These are phyloP conservation scores for Xenopus borealis DNA, from an alignment of 2,113 vertebrate genomes.

Conservation along the genomic window DNA sequence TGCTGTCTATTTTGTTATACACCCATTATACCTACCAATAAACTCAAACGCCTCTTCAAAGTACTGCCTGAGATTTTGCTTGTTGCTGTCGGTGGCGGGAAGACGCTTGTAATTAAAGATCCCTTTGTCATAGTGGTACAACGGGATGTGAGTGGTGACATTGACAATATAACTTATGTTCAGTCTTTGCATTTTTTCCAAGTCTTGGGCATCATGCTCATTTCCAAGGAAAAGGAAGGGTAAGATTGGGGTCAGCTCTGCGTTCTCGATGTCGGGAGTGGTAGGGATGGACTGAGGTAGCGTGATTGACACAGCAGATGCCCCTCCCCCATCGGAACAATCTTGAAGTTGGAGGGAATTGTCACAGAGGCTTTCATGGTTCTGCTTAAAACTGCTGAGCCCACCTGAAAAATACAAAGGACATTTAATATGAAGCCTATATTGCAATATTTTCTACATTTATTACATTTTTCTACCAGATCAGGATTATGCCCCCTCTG, in stretches of 20 bases:
- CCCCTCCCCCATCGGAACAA: slow-evolving; percentile 74
- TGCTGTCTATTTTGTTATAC: no score
- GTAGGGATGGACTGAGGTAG: slow-evolving; percentile 89
- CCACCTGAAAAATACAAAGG: slow-evolving; percentile 70
- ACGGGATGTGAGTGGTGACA: slow-evolving; percentile 94
- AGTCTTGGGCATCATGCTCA: slow-evolving; percentile 90
- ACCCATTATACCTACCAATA: slow-evolving; percentile 74
- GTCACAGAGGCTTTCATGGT: slow-evolving; percentile 92
- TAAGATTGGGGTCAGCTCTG: slow-evolving; percentile 91
- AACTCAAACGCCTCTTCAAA: slow-evolving; percentile 99
- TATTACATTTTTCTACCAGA: no score
- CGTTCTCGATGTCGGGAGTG: slow-evolving; percentile 94
- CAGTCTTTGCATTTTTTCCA: slow-evolving; percentile 82
- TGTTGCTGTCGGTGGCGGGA: slow-evolving; percentile 97
- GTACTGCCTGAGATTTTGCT: slow-evolving; percentile 98
- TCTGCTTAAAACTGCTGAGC: slow-evolving; percentile 89
- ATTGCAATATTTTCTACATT: no score
- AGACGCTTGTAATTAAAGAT: slow-evolving; percentile 91
- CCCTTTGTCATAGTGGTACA: slow-evolving; percentile 91
- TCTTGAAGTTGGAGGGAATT: slow-evolving; percentile 93
- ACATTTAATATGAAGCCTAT: no score
- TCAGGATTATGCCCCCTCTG: no score
- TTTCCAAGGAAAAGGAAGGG: slow-evolving; percentile 96
- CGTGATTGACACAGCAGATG: slow-evolving; percentile 68
- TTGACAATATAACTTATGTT: slow-evolving; percentile 93